These are phyloP conservation scores for Adelognathus sp. DNA, from an alignment of 2,888 invertebrate genomes.

Conservation along the genomic window DNA sequence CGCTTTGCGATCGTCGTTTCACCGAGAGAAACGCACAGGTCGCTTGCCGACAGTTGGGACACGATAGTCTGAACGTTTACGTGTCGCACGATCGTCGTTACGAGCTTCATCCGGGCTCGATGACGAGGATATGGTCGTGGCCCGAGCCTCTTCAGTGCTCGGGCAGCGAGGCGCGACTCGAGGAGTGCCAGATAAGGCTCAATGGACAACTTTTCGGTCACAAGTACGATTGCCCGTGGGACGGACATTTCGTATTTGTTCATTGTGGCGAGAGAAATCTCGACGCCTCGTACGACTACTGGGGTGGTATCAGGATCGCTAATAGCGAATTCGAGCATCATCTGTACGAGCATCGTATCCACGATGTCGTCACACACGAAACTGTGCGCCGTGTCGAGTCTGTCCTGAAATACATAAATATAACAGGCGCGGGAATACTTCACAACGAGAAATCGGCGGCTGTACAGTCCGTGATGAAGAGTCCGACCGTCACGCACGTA, in stretches of 20 bases:
- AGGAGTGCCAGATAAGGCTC: conserved; percentile 92
- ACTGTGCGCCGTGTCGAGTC: conserved; percentile 88
- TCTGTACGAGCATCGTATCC: conserved; percentile 90
- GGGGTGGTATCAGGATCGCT: conserved; percentile 98
- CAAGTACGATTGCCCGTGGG: conserved; percentile 93
- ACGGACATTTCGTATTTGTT: conserved; percentile 95
- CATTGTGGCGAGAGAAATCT: conserved; percentile 91
- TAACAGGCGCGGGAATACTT: conserved; percentile 96
- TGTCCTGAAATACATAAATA: conserved; percentile 89
- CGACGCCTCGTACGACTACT: conserved; percentile 87
- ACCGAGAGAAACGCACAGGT: conserved; percentile 98
- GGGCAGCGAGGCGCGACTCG: conserved; percentile 89
- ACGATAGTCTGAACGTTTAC: conserved; percentile 93
- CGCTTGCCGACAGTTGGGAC: conserved; percentile 96
- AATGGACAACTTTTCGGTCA: conserved; percentile 95
- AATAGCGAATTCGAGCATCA: conserved; percentile 94
- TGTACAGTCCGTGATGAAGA: conserved; percentile 93
- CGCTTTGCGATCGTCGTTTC: conserved; percentile 97
- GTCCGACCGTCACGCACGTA: conserved; percentile 91
- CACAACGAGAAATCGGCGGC: conserved; percentile 98
- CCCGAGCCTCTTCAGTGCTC: conserved; percentile 94
- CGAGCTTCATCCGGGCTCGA: conserved; percentile 94
- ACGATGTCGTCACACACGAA: conserved; percentile 91
- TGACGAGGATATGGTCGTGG: conserved; percentile 96
- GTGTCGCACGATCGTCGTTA: conserved; percentile 93